A percentile compares a stretch with the other conserved stretches of the same genome.
These are phyloP conservation scores for Holothuria leucospilota DNA, from an alignment of 53 echinoderm and acorn worm species.

Conservation along the genomic window DNA sequence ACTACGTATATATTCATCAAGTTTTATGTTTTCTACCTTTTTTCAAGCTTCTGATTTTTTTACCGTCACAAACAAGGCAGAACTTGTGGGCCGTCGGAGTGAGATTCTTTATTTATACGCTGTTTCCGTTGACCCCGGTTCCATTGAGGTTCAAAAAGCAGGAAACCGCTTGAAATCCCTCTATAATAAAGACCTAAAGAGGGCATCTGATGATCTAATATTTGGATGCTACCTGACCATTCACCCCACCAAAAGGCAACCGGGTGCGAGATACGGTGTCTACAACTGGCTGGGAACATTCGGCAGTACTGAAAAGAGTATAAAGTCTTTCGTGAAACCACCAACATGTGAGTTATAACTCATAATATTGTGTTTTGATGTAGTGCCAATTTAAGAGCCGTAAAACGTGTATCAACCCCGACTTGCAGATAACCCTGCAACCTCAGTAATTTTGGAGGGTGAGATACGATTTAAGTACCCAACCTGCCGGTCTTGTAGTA, in stretches of 20 bases:
- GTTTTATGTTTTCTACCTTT: too few relatives aligned
- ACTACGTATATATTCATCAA: too few relatives aligned
- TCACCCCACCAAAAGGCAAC: not conserved
- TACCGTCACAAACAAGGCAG: constrained; percentile 17
- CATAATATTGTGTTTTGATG: not conserved
- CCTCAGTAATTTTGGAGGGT: too few relatives aligned
- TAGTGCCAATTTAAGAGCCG: too few relatives aligned
- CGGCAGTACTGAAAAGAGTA: not conserved
- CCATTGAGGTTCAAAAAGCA: not conserved
- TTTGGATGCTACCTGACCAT: constrained; percentile 14
- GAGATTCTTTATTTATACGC: not conserved
- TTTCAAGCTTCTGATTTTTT: constrained; percentile 1
- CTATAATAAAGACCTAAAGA: not conserved
- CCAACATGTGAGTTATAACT: not conserved
- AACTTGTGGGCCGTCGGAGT: not conserved
- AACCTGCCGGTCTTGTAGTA: too few relatives aligned
- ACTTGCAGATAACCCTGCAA: too few relatives aligned
- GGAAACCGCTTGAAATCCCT: too few relatives aligned
- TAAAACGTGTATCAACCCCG: too few relatives aligned
- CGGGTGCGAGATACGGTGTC: constrained; percentile 5
- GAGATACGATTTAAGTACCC: too few relatives aligned
- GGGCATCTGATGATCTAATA: not conserved
- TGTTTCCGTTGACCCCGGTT: not conserved
- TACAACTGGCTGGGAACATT: not conserved
- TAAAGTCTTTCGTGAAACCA: constrained; percentile 15